phyloP scores from a whole-genome alignment of 2,797 vertebrate genomes.

The Gobio occitaniae region DNA sequence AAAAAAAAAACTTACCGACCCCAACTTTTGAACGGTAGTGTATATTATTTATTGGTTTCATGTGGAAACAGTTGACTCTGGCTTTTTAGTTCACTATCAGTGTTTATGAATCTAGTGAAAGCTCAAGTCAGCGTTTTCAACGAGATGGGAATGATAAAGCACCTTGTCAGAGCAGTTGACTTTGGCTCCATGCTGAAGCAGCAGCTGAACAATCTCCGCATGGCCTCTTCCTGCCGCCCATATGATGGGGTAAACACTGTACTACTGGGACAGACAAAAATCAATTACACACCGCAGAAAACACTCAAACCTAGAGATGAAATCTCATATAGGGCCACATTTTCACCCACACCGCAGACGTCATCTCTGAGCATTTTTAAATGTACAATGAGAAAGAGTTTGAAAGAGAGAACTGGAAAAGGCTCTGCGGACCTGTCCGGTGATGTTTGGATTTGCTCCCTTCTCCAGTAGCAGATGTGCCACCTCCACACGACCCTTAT shows the following conservation, averaged over 20 bases:
- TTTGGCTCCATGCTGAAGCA: slow-evolving; percentile 92
- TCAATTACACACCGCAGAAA: slow-evolving; percentile 17
- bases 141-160: slow-evolving; percentile 44
- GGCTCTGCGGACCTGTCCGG: slow-evolving; percentile 86
- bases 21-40: not conserved
- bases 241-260: slow-evolving; percentile 97
- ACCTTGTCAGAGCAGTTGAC: slow-evolving; percentile 99
- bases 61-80: slow-evolving; percentile 31
- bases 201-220: slow-evolving; percentile 89
- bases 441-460: slow-evolving; percentile 94
- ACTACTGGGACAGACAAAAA: slow-evolving; percentile 82
- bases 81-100: not conserved
- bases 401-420: not conserved
- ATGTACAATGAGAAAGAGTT: slow-evolving; percentile 9
- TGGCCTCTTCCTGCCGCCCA: slow-evolving; percentile 98
- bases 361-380: not conserved
- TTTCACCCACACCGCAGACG: not conserved
- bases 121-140: slow-evolving; percentile 30
- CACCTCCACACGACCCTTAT: slow-evolving; percentile 91
- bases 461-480: slow-evolving; percentile 88
- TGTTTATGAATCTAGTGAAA: slow-evolving; percentile 22
- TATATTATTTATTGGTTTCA: not conserved
- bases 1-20: rapidly evolving
- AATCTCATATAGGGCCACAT: not conserved
- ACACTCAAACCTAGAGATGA: not conserved